Percentiles rank a stretch among this genome's conserved stretches.
Conservation (phyloP, 1,140 invertebrate species). For the Galleria mellonella region DNA sequence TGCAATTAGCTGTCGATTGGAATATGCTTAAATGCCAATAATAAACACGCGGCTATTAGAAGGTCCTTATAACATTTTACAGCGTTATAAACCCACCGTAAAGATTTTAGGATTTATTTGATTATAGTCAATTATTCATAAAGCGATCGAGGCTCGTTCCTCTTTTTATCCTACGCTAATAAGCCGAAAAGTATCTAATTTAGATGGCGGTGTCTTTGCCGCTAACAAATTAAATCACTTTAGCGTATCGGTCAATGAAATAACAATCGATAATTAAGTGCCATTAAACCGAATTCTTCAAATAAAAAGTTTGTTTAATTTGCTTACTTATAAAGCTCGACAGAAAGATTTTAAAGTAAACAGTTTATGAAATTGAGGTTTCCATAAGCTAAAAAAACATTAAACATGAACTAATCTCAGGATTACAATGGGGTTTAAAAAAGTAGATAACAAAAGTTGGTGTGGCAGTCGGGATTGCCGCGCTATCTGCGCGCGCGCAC, state of each 20-base stretch:
- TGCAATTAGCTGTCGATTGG: constrained; percentile 25
- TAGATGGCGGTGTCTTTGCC: constrained; percentile 67
- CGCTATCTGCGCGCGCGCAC: constrained; percentile 61
- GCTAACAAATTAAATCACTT: constrained; percentile 70
- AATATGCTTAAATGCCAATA: constrained; percentile 32
- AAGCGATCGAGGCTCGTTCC: constrained; percentile 56
- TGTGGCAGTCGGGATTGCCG: constrained; percentile 34
- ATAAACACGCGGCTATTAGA: constrained; percentile 56
- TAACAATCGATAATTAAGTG: constrained; percentile 69
- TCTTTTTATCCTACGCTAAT: constrained; percentile 69
- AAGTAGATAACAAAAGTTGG: constrained; percentile 51
- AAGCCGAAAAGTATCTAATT: constrained; percentile 71
- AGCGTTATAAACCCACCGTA: constrained; percentile 71
- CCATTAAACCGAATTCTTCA: constrained; percentile 49
- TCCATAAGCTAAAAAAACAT: constrained; percentile 23
- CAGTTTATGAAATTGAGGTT: constrained; percentile 10
- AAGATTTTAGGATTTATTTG: constrained; percentile 73
- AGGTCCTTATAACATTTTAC: constrained; percentile 69
- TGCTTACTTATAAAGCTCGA: constrained; percentile 1
- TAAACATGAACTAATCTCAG: constrained; percentile 40
- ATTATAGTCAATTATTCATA: constrained; percentile 73
- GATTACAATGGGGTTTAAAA: constrained; percentile 42
- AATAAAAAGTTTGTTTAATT: constrained; percentile 41
- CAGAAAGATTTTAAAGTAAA: constrained; percentile 1
- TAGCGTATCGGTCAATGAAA: constrained; percentile 63